Evolutionary conservation across 2,888 invertebrate species (phyloP).

Genomic region (Piscicola geometra): DNA sequence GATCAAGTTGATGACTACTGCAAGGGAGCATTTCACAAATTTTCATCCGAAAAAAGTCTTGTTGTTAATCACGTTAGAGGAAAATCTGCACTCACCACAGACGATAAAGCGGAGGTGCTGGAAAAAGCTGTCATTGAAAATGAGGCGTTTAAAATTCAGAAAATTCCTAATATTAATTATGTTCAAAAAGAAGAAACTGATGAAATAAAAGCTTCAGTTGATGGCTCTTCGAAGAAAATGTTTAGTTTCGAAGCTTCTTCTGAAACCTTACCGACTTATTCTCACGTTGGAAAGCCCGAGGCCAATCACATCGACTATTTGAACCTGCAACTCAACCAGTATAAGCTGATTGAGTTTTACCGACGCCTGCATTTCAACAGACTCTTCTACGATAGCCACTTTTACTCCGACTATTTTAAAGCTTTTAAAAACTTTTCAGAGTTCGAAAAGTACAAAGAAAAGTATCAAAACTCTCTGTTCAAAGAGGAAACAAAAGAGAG

Average conservation of each 20-base stretch:
- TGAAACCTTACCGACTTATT: neutral
- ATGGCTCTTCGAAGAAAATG: neutral
- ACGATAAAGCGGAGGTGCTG: neutral
- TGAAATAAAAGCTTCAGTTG: no score
- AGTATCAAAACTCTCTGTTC: neutral
- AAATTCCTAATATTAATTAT: slow-evolving; percentile 12
- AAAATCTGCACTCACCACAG: neutral
- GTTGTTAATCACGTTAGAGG: neutral
- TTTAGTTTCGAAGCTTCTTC: neutral
- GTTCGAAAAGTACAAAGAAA: neutral
- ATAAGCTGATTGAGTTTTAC: slow-evolving; percentile 1
- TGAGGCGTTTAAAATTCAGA: slow-evolving; percentile 1
- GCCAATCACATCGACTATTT: neutral
- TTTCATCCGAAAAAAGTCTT: neutral
- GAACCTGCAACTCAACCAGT: neutral
- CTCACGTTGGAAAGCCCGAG: neutral
- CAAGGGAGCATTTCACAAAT: neutral
- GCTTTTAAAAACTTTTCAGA: neutral
- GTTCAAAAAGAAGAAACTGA: neutral
- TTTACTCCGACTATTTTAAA: neutral
- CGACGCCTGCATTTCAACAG: neutral
- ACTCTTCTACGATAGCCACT: neutral
- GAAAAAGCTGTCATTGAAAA: slow-evolving; percentile 1
- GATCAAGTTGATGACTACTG: neutral
- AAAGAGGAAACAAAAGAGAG: neutral